Evolutionary conservation across 2,888 invertebrate species (phyloP).

Genomic region (Drosophila infuscata): DNA sequence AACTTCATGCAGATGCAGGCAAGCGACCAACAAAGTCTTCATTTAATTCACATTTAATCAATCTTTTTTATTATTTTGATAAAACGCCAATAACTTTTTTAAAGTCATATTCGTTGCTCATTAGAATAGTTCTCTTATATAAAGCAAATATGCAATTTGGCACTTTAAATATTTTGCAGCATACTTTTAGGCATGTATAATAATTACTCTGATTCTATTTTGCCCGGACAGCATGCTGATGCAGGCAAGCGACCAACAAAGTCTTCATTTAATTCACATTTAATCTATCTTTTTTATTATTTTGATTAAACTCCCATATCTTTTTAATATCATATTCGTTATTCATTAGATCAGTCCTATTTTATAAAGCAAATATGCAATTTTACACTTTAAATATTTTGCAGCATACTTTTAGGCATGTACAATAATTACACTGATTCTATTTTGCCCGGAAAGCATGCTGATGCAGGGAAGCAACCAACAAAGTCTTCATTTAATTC

Average conservation of each 20-base stretch:
- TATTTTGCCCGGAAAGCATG: too few relatives aligned
- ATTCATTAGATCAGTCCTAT: too few relatives aligned
- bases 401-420: too few relatives aligned
- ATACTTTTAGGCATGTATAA: slow-evolving; percentile 28
- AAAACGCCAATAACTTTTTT: neutral
- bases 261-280: neutral
- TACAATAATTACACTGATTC: too few relatives aligned
- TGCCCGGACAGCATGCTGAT: neutral
- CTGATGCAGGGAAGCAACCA: too few relatives aligned
- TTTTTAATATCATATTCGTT: neutral
- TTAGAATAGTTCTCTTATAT: neutral
- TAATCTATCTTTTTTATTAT: neutral
- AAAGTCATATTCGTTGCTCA: neutral
- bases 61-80: neutral
- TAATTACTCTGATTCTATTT: neutral
- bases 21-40: neutral
- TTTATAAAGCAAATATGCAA: too few relatives aligned
- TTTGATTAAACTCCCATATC: neutral
- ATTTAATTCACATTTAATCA: neutral
- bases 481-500: neutral
- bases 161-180: slow-evolving; percentile 12
- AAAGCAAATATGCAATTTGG: neutral
- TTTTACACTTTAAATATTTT: too few relatives aligned
- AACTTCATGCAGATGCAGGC: neutral
- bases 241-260: neutral